Conservation (phyloP, 2,888 invertebrate genomes). For the Pomacea canaliculata region DNA sequence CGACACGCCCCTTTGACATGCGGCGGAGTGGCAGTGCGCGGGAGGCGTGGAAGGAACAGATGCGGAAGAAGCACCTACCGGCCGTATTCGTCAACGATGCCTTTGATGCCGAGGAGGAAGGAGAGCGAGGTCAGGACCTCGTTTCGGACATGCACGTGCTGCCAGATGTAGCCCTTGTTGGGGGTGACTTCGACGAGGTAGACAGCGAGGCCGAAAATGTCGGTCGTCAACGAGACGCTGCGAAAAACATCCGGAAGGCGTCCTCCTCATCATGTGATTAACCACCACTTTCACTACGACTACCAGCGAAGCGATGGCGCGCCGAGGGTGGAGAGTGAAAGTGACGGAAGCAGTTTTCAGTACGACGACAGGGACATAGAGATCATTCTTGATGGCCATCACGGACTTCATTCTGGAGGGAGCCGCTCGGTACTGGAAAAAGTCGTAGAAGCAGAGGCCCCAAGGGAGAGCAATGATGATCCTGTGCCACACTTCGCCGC, state of each 20-base stretch:
- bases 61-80: slow-evolving; percentile 56
- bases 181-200: neutral
- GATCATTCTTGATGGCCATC: slow-evolving; percentile 36
- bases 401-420: neutral
- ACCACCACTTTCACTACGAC: slow-evolving; percentile 47
- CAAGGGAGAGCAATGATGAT: too few species aligned
- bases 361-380: slow-evolving; percentile 51
- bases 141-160: neutral
- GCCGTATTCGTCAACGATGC: slow-evolving; percentile 55
- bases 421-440: neutral
- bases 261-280: slow-evolving; percentile 47
- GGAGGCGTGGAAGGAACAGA: slow-evolving; percentile 54
- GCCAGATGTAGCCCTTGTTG: slow-evolving; percentile 11
- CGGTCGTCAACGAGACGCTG: neutral
- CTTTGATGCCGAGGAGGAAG: slow-evolving; percentile 38
- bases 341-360: slow-evolving; percentile 34
- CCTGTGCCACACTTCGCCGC: too few species aligned
- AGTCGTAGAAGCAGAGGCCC: neutral
- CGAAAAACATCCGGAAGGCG: neutral
- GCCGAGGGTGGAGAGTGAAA: slow-evolving; percentile 38
- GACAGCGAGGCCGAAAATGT: neutral
- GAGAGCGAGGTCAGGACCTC: neutral
- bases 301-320: slow-evolving; percentile 39
- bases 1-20: slow-evolving; percentile 31
- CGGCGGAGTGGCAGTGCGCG: slow-evolving; percentile 43